These are phyloP conservation scores for Pangasius sanitwongsei DNA, from an alignment of 2,797 vertebrate genomes.

Conservation along the genomic window DNA sequence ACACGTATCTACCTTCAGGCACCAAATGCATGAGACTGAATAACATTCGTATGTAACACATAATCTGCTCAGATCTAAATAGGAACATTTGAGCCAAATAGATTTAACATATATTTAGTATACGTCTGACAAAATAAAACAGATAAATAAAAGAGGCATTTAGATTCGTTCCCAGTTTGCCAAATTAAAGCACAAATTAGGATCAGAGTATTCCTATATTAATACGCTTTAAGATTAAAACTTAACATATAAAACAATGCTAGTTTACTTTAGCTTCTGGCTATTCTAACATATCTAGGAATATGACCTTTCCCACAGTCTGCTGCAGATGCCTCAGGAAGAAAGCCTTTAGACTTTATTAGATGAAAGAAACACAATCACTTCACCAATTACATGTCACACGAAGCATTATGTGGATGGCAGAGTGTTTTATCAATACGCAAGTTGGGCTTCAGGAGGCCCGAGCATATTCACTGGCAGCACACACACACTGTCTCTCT, in stretches of 20 bases:
- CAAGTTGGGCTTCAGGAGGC: slow-evolving; percentile 39
- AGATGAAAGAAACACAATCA: slow-evolving; percentile 47
- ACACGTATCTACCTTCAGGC: not conserved
- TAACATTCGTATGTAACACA: not conserved
- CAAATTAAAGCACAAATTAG: not conserved
- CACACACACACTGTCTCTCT: not conserved
- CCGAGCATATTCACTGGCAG: slow-evolving; percentile 41
- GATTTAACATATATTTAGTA: not conserved
- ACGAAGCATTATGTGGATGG: slow-evolving; percentile 32
- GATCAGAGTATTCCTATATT: not conserved
- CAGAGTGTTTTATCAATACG: slow-evolving; percentile 50
- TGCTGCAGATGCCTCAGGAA: slow-evolving; percentile 30
- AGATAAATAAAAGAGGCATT: not conserved
- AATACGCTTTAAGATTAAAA: not conserved
- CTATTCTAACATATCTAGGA: slow-evolving; percentile 54
- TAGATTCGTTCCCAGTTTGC: not conserved
- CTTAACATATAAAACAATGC: not conserved
- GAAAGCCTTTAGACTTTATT: slow-evolving; percentile 52
- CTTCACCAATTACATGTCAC: slow-evolving; percentile 51
- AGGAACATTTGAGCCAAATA: not conserved
- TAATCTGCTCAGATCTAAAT: not conserved
- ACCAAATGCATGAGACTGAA: not conserved
- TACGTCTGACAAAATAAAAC: not conserved
- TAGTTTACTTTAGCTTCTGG: slow-evolving; percentile 50
- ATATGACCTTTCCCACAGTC: slow-evolving; percentile 58